A percentile compares a stretch with the other conserved stretches of the same genome.
phyloP scores from a whole-genome alignment of 2,888 invertebrate genomes.

The Gymnocheta viridis region DNA sequence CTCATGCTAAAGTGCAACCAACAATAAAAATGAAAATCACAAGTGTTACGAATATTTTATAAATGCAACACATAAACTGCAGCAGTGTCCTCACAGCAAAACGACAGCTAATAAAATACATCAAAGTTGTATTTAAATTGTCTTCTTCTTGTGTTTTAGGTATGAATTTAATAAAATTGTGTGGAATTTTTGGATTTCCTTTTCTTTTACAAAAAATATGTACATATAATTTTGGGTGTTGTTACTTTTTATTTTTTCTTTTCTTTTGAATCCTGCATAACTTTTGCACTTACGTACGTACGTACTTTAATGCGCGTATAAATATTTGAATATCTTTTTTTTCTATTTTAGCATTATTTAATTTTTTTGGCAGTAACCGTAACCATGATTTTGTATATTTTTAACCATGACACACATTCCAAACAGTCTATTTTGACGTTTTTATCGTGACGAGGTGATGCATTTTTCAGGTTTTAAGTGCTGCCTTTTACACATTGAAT shows the following conservation, averaged over 20 bases:
- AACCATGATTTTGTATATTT: constrained; percentile 42
- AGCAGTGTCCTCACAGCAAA: constrained; percentile 1
- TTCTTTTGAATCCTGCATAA: neutral
- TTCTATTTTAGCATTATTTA: neutral
- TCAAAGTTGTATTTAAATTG: constrained; percentile 38
- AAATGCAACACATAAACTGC: constrained; percentile 30
- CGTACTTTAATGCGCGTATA: neutral
- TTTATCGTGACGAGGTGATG: constrained; percentile 7
- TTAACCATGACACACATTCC: constrained; percentile 62
- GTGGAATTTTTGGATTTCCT: neutral
- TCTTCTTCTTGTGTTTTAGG: neutral
- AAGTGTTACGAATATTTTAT: constrained; percentile 31
- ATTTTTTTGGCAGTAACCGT: constrained; percentile 19
- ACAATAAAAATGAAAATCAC: constrained; percentile 28
- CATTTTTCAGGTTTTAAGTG: constrained; percentile 11
- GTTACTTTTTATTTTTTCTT: neutral
- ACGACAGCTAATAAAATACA: neutral
- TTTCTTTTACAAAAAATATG: too few relatives aligned
- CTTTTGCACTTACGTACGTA: neutral
- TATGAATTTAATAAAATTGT: constrained; percentile 26
- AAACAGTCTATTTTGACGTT: constrained; percentile 29
- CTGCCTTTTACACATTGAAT: constrained; percentile 10
- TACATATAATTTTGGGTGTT: neutral
- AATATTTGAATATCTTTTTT: constrained; percentile 1
- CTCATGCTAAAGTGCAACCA: constrained; percentile 13